Percentiles rank a stretch among this genome's conserved stretches.
phyloP scores from a whole-genome alignment of 2,888 invertebrate species.

The Amphipyra berbera region DNA sequence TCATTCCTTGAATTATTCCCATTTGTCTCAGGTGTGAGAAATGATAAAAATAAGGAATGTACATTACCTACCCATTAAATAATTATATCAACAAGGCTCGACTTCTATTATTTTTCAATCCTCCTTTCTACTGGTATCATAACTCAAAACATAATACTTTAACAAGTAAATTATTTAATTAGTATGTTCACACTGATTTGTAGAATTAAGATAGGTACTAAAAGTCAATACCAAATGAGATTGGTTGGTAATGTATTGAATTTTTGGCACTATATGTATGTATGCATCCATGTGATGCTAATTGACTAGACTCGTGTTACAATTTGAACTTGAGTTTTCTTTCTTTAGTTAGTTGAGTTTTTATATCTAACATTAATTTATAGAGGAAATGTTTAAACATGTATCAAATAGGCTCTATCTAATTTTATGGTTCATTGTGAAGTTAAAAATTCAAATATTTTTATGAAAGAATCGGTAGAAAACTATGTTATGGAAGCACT shows the following conservation, averaged over 20 bases:
- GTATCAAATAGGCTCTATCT: slow-evolving; percentile 3
- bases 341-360: too few species aligned
- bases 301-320: slow-evolving; percentile 14
- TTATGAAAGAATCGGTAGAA: too few species aligned
- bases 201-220: not conserved
- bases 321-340: too few species aligned
- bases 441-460: too few species aligned
- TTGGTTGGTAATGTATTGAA: slow-evolving; percentile 9
- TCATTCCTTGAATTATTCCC: slow-evolving; percentile 81
- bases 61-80: slow-evolving; percentile 79
- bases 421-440: not conserved
- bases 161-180: not conserved
- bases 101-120: slow-evolving; percentile 58
- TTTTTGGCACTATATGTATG: slow-evolving; percentile 24
- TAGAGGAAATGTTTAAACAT: not conserved
- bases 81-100: slow-evolving; percentile 68
- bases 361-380: too few species aligned
- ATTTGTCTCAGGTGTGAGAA: slow-evolving; percentile 61
- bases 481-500: too few species aligned
- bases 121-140: slow-evolving; percentile 16
- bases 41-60: slow-evolving; percentile 81
- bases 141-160: not conserved
- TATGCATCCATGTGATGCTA: not conserved
- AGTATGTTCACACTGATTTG: not conserved
- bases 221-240: too few species aligned